Evolutionary conservation across 2,113 vertebrate species (phyloP).

Genomic region (Ptilonorhynchus violaceus): DNA sequence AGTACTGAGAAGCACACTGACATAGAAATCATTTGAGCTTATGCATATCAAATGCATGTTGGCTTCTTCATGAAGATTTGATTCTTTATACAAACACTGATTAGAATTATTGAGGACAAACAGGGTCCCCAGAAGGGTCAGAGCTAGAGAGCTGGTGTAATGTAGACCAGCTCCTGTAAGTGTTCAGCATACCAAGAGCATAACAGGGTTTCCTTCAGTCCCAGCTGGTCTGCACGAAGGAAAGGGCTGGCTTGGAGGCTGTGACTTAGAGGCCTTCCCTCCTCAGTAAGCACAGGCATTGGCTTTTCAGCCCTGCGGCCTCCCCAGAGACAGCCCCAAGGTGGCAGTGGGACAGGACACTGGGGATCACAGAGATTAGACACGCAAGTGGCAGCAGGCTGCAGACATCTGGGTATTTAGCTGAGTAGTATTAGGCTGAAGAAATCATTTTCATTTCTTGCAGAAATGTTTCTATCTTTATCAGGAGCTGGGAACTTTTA

Average conservation of each 20-base stretch:
- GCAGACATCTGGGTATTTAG: not conserved
- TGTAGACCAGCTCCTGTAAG: not conserved
- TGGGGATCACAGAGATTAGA: not conserved
- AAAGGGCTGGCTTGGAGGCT: not conserved
- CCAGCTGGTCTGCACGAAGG: not conserved
- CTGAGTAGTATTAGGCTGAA: not conserved
- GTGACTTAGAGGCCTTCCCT: not conserved
- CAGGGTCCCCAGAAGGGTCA: not conserved
- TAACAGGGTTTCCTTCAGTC: not conserved
- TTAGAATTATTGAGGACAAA: not conserved
- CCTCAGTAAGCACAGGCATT: not conserved
- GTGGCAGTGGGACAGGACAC: not conserved
- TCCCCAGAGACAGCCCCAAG: not conserved
- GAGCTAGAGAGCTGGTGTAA: not conserved
- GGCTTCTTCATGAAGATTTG: not conserved
- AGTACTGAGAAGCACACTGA: not conserved
- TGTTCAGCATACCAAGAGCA: not conserved
- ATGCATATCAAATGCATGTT: not conserved
- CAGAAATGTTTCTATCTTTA: conserved; percentile 10
- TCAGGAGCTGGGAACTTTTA: not conserved
- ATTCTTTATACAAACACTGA: not conserved
- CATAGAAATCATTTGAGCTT: not conserved
- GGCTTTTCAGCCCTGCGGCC: not conserved
- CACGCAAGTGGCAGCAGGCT: fast-evolving
- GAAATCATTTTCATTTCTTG: not conserved